These are phyloP conservation scores for Lasaia peninsularis DNA, from an alignment of 1,140 invertebrate genomes.

Conservation along the genomic window DNA sequence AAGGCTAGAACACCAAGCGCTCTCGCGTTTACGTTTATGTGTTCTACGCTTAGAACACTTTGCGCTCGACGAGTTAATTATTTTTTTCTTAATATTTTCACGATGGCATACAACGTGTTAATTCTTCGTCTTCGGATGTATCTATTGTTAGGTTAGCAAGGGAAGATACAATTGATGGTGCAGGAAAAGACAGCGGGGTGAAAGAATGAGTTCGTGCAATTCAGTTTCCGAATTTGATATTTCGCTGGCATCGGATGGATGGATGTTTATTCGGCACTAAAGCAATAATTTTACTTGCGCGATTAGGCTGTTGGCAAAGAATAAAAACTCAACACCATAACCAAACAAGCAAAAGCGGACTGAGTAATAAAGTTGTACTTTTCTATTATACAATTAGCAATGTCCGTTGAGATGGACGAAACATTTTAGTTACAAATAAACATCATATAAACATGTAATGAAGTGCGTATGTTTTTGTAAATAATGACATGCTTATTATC, in stretches of 20 bases:
- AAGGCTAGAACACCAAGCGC: too few relatives aligned
- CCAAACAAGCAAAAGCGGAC: conserved; percentile 24
- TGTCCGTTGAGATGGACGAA: conserved; percentile 28
- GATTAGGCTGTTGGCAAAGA: conserved; percentile 22
- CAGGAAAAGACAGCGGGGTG: conserved; percentile 19
- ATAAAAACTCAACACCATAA: conserved; percentile 20
- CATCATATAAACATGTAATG: conserved; percentile 24
- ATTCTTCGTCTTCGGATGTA: too few relatives aligned
- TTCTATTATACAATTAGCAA: too few relatives aligned
- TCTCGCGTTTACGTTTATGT: too few relatives aligned
- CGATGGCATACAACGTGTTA: too few relatives aligned
- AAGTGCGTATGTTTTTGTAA: conserved; percentile 23
- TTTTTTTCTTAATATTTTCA: too few relatives aligned
- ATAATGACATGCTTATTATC: conserved; percentile 8
- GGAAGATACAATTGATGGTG: conserved; percentile 21
- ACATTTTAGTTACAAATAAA: conserved; percentile 26
- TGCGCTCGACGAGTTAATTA: too few relatives aligned
- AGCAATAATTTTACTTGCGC: conserved; percentile 27
- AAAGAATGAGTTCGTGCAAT: conserved; percentile 27
- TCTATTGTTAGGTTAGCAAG: conserved; percentile 17
- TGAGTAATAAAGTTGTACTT: too few relatives aligned
- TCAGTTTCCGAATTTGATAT: conserved; percentile 27
- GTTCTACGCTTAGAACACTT: too few relatives aligned
- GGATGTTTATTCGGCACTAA: conserved; percentile 30
- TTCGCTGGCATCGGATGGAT: conserved; percentile 27